Conservation (phyloP, 2,888 invertebrate genomes). For the Drosophila phalerata region DNA sequence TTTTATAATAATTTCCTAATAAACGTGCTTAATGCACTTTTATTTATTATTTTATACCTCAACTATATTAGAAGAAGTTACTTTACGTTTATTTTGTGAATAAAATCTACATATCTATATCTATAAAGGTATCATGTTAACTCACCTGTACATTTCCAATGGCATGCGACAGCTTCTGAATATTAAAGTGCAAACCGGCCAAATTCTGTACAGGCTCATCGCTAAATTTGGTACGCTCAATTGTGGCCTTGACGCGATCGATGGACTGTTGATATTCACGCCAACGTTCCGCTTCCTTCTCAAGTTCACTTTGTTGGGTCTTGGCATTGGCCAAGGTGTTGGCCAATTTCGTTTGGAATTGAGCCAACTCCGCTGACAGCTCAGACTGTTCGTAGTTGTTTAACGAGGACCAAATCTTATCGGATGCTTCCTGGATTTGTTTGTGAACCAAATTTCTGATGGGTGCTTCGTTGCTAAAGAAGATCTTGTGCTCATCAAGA, state of each 20-base stretch:
- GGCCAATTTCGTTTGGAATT: conserved; percentile 92
- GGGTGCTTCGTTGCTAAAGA: conserved; percentile 92
- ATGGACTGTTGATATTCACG: conserved; percentile 92
- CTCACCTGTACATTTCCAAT: conserved; percentile 90
- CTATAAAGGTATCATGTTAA: conserved; percentile 48
- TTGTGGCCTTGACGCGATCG: conserved; percentile 91
- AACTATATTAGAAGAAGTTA: too few species aligned
- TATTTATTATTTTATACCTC: too few species aligned
- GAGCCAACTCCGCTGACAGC: conserved; percentile 92
- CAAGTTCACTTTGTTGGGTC: conserved; percentile 91
- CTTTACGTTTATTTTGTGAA: too few species aligned
- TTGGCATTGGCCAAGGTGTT: conserved; percentile 94
- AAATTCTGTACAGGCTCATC: conserved; percentile 93
- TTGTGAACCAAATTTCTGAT: conserved; percentile 93
- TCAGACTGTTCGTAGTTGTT: conserved; percentile 93
- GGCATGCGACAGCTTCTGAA: conserved; percentile 93
- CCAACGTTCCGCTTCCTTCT: conserved; percentile 94
- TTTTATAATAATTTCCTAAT: too few species aligned
- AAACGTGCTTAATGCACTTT: too few species aligned
- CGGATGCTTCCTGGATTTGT: conserved; percentile 93
- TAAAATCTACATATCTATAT: not conserved
- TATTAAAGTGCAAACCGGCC: conserved; percentile 92
- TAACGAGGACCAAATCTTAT: conserved; percentile 95
- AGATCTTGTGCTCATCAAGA: conserved; percentile 94
- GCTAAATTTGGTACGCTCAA: conserved; percentile 91